These are phyloP conservation scores for Dryocosmus kuriphilus DNA, from an alignment of 2,888 invertebrate genomes.

Conservation along the genomic window DNA sequence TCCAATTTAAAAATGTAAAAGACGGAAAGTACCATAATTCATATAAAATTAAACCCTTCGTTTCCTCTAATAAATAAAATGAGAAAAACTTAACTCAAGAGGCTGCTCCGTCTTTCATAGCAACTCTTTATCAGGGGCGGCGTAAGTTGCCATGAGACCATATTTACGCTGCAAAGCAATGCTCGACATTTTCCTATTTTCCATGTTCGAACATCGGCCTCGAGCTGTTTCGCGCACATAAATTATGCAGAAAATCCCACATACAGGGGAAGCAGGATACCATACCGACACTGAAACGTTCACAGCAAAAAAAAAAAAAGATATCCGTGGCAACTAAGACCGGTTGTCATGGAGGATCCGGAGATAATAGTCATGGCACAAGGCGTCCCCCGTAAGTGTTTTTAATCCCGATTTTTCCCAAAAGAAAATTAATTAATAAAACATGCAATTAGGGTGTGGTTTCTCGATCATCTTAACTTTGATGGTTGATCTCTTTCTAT, in stretches of 20 bases:
- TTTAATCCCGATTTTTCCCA: not conserved
- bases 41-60: not conserved
- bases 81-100: not conserved
- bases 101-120: not conserved
- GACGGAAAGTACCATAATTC: not conserved
- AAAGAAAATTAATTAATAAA: not conserved
- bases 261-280: not conserved
- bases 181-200: not conserved
- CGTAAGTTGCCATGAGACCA: constrained; percentile 47
- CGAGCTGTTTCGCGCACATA: not conserved
- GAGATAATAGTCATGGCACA: not conserved
- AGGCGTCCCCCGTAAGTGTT: not conserved
- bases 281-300: not conserved
- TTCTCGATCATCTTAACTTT: not conserved
- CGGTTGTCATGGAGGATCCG: constrained; percentile 5
- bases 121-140: not conserved
- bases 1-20: constrained; percentile 59
- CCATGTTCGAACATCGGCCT: not conserved
- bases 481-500: not conserved
- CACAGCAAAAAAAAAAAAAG: not conserved
- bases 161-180: not conserved
- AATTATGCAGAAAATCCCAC: not conserved
- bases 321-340: not conserved
- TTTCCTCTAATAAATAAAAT: not conserved
- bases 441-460: not conserved